These are phyloP conservation scores for Cyprinella venusta DNA, from an alignment of 2,797 vertebrate genomes.

Conservation along the genomic window DNA sequence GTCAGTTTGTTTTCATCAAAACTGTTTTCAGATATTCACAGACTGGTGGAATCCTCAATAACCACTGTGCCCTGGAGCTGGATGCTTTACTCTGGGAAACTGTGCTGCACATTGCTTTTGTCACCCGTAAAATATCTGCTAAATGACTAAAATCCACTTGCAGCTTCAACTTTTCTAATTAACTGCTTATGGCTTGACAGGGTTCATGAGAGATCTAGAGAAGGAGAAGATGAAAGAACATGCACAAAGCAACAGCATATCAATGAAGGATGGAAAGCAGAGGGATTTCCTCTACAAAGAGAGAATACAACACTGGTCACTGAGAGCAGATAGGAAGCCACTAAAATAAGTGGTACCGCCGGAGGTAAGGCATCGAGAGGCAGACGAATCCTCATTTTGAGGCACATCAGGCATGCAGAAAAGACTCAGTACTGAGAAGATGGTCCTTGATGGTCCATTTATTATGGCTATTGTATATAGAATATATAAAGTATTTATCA, in stretches of 20 bases:
- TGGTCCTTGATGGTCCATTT: background rate
- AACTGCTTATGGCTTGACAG: conserved; percentile 10
- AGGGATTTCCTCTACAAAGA: conserved; percentile 14
- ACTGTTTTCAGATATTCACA: background rate
- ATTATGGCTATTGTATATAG: background rate
- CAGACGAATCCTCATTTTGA: background rate
- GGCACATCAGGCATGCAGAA: background rate
- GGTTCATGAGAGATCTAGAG: background rate
- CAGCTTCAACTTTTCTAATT: conserved; percentile 2
- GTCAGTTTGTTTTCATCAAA: background rate
- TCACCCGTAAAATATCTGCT: background rate
- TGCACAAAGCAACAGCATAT: background rate
- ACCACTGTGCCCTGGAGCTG: background rate
- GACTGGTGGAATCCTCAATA: background rate
- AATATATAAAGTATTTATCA: background rate
- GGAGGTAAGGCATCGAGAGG: background rate
- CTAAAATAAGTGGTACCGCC: conserved; percentile 19
- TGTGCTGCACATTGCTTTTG: background rate
- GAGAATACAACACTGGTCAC: background rate
- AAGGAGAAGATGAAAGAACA: conserved; percentile 1
- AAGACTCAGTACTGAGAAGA: background rate
- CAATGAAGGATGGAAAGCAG: conserved; percentile 15
- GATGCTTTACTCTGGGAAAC: background rate
- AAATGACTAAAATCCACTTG: conserved; percentile 7
- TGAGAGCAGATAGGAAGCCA: conserved; percentile 19